Base-by-base conservation (phyloP, 2,888 invertebrate species). In the Adela reaumurella region DNA sequence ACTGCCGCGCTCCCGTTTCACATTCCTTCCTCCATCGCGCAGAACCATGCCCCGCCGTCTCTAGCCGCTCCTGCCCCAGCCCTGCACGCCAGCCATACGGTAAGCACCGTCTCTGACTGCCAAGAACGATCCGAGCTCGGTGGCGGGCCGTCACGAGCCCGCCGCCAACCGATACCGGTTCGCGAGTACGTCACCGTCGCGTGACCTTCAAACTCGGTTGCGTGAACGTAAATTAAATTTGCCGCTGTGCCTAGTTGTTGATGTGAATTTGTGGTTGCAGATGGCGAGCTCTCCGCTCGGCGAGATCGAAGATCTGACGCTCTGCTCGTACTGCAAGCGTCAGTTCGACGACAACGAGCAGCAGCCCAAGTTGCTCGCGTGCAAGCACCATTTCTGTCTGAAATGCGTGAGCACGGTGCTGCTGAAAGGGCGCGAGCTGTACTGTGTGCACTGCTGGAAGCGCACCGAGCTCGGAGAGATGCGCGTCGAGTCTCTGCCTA, bases 301-400 rank as follows among this genome's bases (percentile, higher is more conserved):
- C 60, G 86, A 88, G 70, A 81, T 88, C 66, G 88, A 88, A 71
- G 88, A 88, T 74, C 78, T 89, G 67, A 85, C 87, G 67, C 74
- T 85, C 62, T 88, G 91, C 81, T 86, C 87, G 62, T 86, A 83
- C 65, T 89, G 89, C 81, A 86, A 87, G 72, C 83, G 85, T 67
- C 84, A 85, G 66, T 89, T 87, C 78, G 88, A 88, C 70, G 87
- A 88, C 59, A 77, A 79, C 53, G 88, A 88, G 66, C 85, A 85
- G 63, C 82, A 84, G 63, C 89, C 89, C 53, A 89, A 89, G 68
- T 72, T 87, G 67, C 81, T 89, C 57, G 83, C 85, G 57, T 89
- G 89, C 79, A 86, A 88, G 64, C 89, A 89, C 67, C 86, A 87
- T 71, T 89, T 89, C 70, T 89, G 89, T 67, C 78, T 89, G 67